These are phyloP conservation scores for Mus spretus DNA, from an alignment of 2,797 vertebrate species.

Conservation along the genomic window DNA sequence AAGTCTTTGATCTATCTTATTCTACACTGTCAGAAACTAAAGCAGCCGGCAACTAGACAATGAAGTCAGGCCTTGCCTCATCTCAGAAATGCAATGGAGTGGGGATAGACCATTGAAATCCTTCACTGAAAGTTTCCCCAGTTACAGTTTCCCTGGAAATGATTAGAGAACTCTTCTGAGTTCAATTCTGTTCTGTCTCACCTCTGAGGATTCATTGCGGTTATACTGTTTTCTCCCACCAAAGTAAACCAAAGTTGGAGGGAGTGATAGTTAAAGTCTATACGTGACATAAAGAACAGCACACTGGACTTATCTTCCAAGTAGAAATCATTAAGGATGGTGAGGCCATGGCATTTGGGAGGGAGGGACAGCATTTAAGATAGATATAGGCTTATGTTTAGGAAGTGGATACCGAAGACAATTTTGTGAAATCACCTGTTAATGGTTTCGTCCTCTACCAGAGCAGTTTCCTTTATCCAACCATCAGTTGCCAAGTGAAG, in stretches of 20 bases:
- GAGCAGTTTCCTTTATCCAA: background rate
- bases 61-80: background rate
- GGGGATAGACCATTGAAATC: background rate
- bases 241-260: background rate
- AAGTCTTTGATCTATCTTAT: background rate
- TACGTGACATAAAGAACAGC: background rate
- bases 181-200: background rate
- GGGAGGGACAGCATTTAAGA: background rate
- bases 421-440: background rate
- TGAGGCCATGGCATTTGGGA: background rate
- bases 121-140: background rate
- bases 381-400: background rate
- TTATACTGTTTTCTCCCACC: background rate
- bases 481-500: background rate
- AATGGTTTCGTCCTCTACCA: background rate
- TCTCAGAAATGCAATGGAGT: background rate
- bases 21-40: background rate
- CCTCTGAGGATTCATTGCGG: background rate
- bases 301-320: background rate
- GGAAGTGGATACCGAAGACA: background rate
- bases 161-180: background rate
- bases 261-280: background rate
- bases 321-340: background rate
- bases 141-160: background rate
- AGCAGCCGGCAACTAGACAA: background rate